Evolutionary conservation across 2,113 vertebrate genomes (phyloP).

Genomic region (Pseudolaguvia tuberculata): DNA sequence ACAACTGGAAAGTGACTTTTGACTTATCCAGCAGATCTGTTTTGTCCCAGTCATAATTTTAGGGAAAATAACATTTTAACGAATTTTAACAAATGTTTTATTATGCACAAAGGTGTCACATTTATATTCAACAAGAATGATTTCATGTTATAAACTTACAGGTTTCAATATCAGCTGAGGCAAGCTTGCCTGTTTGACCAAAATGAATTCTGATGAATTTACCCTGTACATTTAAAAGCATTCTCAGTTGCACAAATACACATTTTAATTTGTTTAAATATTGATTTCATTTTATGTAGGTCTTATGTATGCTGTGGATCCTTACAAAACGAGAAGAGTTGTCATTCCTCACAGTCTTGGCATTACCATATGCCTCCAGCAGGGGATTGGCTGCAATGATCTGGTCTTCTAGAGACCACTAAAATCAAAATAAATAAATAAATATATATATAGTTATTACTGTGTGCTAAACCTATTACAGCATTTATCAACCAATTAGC

Average conservation of each 20-base stretch:
- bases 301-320: too few species aligned
- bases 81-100: too few species aligned
- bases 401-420: conserved; percentile 64
- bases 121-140: too few species aligned
- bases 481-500: conserved; percentile 49
- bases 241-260: background rate
- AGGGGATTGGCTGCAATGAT: conserved; percentile 45
- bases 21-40: conserved; percentile 63
- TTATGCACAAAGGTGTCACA: too few species aligned
- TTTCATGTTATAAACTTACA: conserved; percentile 68
- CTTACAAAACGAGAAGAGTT: conserved; percentile 38
- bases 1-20: conserved; percentile 61
- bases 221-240: conserved; percentile 60
- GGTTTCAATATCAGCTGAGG: conserved; percentile 93
- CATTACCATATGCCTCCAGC: conserved; percentile 70
- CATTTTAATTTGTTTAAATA: too few species aligned
- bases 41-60: too few species aligned
- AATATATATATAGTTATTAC: too few species aligned
- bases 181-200: conserved; percentile 81
- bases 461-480: too few species aligned
- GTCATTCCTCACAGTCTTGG: conserved; percentile 55
- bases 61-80: too few species aligned
- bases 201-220: conserved; percentile 94
- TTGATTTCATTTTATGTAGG: too few species aligned
- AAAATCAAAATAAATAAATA: too few species aligned